Conservation (phyloP, 2,888 invertebrate genomes). For the Aspidiotus rigidus region DNA sequence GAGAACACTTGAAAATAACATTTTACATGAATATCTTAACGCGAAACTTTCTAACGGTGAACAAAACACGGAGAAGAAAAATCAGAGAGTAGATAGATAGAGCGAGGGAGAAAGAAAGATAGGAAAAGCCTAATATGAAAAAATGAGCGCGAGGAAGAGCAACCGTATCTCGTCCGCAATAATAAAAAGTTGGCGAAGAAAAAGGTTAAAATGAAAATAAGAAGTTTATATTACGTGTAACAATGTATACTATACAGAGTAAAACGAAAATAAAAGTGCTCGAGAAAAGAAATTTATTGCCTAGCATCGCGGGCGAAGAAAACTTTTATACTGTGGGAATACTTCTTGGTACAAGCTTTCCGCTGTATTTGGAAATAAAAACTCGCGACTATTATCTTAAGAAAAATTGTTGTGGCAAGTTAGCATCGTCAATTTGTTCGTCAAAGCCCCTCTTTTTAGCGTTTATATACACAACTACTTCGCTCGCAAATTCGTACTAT, state of each 20-base stretch:
- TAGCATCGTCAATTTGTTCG: constrained; percentile 1
- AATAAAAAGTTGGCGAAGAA: background rate
- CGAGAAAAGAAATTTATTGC: constrained; percentile 1
- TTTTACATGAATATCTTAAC: too few species aligned
- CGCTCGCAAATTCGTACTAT: too few species aligned
- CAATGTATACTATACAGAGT: background rate
- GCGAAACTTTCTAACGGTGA: too few species aligned
- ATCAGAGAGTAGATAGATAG: too few species aligned
- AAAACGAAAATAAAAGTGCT: background rate
- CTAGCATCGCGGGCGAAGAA: background rate
- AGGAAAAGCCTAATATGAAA: constrained; percentile 4
- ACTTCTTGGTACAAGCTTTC: background rate
- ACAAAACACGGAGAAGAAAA: too few species aligned
- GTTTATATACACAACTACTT: too few species aligned
- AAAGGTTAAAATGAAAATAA: background rate
- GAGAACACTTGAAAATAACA: too few species aligned
- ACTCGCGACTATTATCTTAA: background rate
- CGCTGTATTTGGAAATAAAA: background rate
- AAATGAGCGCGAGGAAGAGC: background rate
- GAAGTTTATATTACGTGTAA: constrained; percentile 4
- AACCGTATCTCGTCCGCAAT: constrained; percentile 2
- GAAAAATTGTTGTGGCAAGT: constrained; percentile 2
- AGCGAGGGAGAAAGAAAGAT: background rate
- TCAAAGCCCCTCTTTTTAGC: background rate
- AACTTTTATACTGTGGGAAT: constrained; percentile 4